Conservation (phyloP, 2,113 vertebrate genomes). For the Leucoraja erinaceus region DNA sequence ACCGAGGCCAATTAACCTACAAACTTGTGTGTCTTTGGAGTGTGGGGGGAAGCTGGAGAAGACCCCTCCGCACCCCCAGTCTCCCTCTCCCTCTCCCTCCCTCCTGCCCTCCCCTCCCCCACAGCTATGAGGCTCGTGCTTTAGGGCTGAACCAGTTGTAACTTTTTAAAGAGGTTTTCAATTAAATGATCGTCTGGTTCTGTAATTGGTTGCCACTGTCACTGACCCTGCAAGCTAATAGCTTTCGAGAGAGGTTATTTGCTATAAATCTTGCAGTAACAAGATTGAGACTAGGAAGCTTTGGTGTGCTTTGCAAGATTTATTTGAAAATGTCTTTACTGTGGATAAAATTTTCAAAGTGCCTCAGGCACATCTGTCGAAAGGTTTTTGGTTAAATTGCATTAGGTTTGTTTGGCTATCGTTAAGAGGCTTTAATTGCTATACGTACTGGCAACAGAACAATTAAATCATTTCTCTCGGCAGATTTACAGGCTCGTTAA, state of each 20-base stretch:
- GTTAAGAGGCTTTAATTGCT: too few relatives aligned
- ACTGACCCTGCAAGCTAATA: not conserved
- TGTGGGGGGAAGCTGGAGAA: too few relatives aligned
- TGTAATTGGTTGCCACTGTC: not conserved
- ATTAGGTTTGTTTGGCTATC: not conserved
- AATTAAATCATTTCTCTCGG: too few relatives aligned
- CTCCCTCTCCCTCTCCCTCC: not conserved
- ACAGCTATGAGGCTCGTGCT: not conserved
- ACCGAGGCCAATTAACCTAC: too few relatives aligned
- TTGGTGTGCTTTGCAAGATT: not conserved
- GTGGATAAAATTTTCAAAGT: not conserved
- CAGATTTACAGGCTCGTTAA: too few relatives aligned
- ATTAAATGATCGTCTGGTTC: not conserved
- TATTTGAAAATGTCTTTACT: not conserved
- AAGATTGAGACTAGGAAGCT: not conserved
- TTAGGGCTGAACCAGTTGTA: not conserved
- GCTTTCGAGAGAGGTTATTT: not conserved
- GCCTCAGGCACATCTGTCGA: not conserved
- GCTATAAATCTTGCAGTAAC: not conserved
- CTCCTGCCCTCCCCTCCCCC: not conserved
- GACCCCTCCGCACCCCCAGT: too few relatives aligned
- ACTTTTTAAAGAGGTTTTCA: not conserved
- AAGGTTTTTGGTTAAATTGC: not conserved
- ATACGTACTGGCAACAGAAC: too few relatives aligned
- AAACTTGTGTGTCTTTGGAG: too few relatives aligned